Evolutionary conservation across 2,113 vertebrate genomes (phyloP), one percentile per base, ranked within the genome.

Genomic region (Nothobranchius furzeri): DNA sequence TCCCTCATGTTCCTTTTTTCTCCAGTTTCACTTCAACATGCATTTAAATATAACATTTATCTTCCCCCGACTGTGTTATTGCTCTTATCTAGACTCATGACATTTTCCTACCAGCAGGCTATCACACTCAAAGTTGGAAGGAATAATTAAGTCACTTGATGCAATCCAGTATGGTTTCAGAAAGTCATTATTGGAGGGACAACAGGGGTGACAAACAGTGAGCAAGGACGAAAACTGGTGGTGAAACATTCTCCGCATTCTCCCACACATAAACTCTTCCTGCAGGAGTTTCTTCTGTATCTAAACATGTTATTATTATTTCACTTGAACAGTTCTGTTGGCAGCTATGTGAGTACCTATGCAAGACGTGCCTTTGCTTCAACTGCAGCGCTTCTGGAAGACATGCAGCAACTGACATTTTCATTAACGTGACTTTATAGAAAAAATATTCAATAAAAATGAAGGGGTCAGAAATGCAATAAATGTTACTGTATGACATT

Each of bases 341-440:
- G 73, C 25, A 51, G 9, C 62, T 13, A 46, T 40, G 40, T 50
- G 11, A 12, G 24, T 7, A 48, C 42, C 45, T 64, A 36, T 81
- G 54, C 70, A 60, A 25, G 64, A 81, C 15, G 57, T 11, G 15
- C 62, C 64, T 67, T 49, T 4, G 3, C 1, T 17, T 64, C 70
- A 67, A 73, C 62, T 58, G 10, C 2, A 36, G 47, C 36, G 60
- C 68, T 55, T 60, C 17, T 51, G 49, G 55, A 73, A 55, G 61
- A 49, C 14, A 73, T 12, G 14, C 55, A 49, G 25, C 42, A 61
- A 51, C 49, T 73, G 71, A 64, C 64, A 58, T 54, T 54, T 48
- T 20, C 43, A 72, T 64, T 70, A 75, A 60, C 63, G 60, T 66
- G 49, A 57, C 12, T 30, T 59, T 30, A 17, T 25, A 49, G 14